Conservation (phyloP, 2,113 vertebrate genomes). For the Machaerirhynchus nigripectus region DNA sequence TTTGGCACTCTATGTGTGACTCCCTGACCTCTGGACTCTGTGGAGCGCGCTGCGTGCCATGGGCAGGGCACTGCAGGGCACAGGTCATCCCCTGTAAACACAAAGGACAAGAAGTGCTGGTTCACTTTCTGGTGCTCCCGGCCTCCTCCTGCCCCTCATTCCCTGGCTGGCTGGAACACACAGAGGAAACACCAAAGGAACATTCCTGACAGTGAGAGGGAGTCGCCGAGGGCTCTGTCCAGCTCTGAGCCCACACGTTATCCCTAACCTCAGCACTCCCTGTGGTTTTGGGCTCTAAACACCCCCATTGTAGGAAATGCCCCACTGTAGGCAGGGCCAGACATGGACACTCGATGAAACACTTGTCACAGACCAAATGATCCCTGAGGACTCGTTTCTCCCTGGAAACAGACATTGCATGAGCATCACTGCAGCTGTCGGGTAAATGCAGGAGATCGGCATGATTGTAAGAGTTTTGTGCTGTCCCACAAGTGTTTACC, state of each 20-base stretch:
- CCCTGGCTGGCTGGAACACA: background rate
- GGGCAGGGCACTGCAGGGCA: background rate
- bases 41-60: constrained; percentile 63
- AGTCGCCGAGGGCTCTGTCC: background rate
- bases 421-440: constrained; percentile 62
- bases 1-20: background rate
- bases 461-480: constrained; percentile 70
- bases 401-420: constrained; percentile 69
- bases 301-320: background rate
- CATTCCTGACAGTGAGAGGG: background rate
- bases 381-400: constrained; percentile 67
- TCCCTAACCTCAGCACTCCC: background rate
- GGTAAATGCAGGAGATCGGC: constrained; percentile 81
- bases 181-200: constrained; percentile 70
- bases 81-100: constrained; percentile 27
- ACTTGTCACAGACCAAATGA: constrained; percentile 46
- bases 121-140: constrained; percentile 84
- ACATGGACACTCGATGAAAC: constrained; percentile 25
- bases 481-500: constrained; percentile 59
- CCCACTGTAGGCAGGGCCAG: background rate
- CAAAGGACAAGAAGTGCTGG: constrained; percentile 87
- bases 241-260: background rate
- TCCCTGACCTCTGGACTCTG: constrained; percentile 43
- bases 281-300: background rate
- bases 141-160: background rate